Evolutionary conservation across 2,113 vertebrate species (phyloP).

Genomic region (Xiphorhynchus elegans): DNA sequence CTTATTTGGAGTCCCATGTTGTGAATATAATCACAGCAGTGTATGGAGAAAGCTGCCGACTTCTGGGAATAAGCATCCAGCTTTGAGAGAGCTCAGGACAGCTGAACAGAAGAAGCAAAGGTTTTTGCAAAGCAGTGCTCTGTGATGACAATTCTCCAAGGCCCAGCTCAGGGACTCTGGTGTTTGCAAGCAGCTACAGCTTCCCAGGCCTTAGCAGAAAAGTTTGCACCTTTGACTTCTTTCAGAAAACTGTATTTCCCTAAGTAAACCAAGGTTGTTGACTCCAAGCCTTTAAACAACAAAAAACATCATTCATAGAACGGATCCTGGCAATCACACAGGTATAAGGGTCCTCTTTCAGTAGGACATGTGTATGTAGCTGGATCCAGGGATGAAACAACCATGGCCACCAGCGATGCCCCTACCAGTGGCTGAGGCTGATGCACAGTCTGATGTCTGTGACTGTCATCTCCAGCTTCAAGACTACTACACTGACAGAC

Average conservation of each 20-base stretch:
- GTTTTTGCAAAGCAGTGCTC: neutral
- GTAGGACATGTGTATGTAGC: neutral
- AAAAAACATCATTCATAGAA: neutral
- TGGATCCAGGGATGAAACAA: neutral
- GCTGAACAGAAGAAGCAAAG: neutral
- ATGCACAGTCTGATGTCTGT: neutral
- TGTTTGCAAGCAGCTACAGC: neutral
- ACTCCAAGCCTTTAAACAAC: neutral
- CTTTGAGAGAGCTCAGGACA: neutral
- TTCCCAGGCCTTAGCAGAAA: neutral
- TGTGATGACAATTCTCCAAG: neutral
- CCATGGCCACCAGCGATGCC: fast-evolving
- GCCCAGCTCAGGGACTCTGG: neutral
- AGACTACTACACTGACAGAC: neutral
- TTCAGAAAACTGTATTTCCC: neutral
- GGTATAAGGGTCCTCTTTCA: neutral
- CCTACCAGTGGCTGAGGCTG: neutral
- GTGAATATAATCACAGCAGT: neutral
- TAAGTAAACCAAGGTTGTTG: neutral
- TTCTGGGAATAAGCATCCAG: neutral
- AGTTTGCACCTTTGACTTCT: neutral
- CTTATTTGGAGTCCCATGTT: neutral
- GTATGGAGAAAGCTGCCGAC: neutral
- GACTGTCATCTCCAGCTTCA: neutral
- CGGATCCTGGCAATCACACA: neutral